These are phyloP conservation scores for Raja brachyura DNA, from an alignment of 2,113 vertebrate genomes.

Conservation along the genomic window DNA sequence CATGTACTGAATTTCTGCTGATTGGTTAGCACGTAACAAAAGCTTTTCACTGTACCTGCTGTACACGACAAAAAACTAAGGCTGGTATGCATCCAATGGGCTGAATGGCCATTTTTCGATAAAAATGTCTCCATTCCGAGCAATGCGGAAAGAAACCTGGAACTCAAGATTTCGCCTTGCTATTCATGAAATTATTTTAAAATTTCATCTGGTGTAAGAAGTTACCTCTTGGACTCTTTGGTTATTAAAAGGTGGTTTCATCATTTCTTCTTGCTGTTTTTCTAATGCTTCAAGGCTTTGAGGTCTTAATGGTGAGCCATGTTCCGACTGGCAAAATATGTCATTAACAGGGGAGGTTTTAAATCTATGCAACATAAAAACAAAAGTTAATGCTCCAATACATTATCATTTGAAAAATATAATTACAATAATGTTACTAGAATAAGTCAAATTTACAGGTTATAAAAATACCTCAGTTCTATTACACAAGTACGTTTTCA, in stretches of 20 bases:
- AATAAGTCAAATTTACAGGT: neutral
- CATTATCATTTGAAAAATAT: neutral
- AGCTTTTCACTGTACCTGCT: no score
- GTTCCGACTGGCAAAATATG: slow-evolving; percentile 90
- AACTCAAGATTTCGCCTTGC: neutral
- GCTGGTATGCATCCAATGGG: no score
- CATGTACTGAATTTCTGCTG: no score
- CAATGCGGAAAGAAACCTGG: neutral
- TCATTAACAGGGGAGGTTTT: slow-evolving; percentile 89
- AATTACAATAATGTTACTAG: neutral
- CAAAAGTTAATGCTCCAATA: neutral
- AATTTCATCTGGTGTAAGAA: neutral
- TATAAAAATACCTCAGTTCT: neutral
- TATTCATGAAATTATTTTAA: neutral
- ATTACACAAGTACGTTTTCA: neutral
- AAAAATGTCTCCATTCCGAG: neutral
- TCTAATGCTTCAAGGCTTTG: slow-evolving; percentile 75
- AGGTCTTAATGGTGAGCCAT: slow-evolving; percentile 83
- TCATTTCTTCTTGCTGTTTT: slow-evolving; percentile 74
- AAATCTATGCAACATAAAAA: slow-evolving; percentile 56
- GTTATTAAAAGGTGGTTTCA: slow-evolving; percentile 74
- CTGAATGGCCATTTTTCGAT: no score
- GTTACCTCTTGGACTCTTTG: slow-evolving; percentile 39
- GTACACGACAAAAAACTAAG: no score
- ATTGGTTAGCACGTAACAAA: no score